Base-by-base conservation (phyloP, 2,888 invertebrate species). In the Antheraea yamamai region DNA sequence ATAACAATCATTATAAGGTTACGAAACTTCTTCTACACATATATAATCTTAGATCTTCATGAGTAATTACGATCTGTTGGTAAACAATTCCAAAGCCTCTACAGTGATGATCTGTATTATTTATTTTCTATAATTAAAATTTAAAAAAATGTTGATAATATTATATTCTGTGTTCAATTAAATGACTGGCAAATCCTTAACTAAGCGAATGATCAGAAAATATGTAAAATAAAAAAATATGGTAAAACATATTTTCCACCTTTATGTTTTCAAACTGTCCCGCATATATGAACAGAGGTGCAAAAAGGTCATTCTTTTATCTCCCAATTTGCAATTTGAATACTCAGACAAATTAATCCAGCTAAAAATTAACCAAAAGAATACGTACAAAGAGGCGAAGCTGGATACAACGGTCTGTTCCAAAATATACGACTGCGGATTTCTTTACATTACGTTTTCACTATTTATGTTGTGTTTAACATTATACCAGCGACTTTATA, bases 331-430 rank as follows among this genome's bases (percentile, higher is more conserved):
- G 92, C 91, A 91, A 92, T 94, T 93, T 93, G 92, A 92, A 94
- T 93, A 90, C 93, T 90, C 91, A 92, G 92, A 92, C 93, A 93
- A 92, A 93, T 93, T 91, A 93, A 93, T 92, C 91, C 91, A 80
- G 85, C 86, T 70, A 88, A 91, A 92, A 93, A 91, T 88, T 89
- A 88, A 88, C 85, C 88, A 87, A 92, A 91, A 90, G 88, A 89
- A 90, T 87, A 91, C 88, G 89, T 86, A 89, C 87, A 90, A 89
- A 89, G 87, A 85, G 84, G 81, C 85, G 82, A 81, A 84, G 82
- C 85, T 85, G 84, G 84, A 82, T 86, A 88, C 88, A 88, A 87
- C 87, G 84, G 88, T 80, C 84, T 82, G 85, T 79, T 79, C 85
- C 87, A 81, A 91, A 92, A 92, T 92, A 90, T 90, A 91, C 90